Base-by-base conservation (phyloP, 2,888 invertebrate species). In the Meganola albula region DNA sequence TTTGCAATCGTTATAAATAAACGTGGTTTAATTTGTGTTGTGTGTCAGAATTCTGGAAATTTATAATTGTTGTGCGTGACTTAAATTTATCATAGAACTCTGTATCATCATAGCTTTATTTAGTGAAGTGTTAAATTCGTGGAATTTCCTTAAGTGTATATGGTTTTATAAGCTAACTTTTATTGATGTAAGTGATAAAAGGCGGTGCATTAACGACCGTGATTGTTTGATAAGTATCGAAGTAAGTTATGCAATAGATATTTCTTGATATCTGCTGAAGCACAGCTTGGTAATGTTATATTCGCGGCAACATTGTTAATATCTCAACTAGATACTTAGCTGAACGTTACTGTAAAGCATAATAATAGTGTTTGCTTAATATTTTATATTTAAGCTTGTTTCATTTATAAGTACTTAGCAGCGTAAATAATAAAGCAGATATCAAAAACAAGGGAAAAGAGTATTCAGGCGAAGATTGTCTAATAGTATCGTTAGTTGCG, bases 401-500 rank as follows among this genome's bases (percentile, higher is more conserved):
- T 13, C 31, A 37, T 28, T 41, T 31, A 12, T 10, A 16, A 16
- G n/a, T 12, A 24, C 9, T 16, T 16, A 28, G 10, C 21, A 16
- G 11, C 35, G 37, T 16, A 51, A 44, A 51, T 45, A 35, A 48
- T 43, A 48, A 64, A 78, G 74, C 82, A 83, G 73, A 80, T 74
- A 63, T 74, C 75, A 82, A 73, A 71, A 73, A 68, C 63, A 53
- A 62, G 58, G 58, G 62, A 63, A 67, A 68, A 76, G 52, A 73
- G 73, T 76, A 69, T 66, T 71, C 64, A 84, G 83, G 84, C 83
- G 79, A 83, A 84, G 79, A 70, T 48, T 66, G 66, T 74, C 65
- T 71, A 69, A 75, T 84, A 84, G 84, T 84, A 83, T 85, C 83
- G 77, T 83, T 80, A 79, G 73, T 68, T 83, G 83, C 82, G 82